Conservation (phyloP, 2,113 vertebrate genomes). For the Siphamia tubifer region DNA sequence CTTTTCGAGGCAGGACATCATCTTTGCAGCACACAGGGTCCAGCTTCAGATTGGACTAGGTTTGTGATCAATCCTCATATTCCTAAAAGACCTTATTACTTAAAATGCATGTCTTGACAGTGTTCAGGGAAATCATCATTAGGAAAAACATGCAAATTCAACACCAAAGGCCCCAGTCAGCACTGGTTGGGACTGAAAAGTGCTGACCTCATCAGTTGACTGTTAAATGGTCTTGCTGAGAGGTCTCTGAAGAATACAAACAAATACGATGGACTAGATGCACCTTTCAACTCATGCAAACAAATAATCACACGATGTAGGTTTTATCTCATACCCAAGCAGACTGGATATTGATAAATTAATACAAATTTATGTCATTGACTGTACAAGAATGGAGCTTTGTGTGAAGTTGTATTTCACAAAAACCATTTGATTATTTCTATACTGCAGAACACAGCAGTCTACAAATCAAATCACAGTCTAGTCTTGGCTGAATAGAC, state of each 20-base stretch:
- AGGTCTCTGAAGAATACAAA: constrained; percentile 2
- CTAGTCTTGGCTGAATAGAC: neutral
- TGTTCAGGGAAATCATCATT: neutral
- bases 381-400: neutral
- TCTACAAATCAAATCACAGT: neutral
- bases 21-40: too few species aligned
- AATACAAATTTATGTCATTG: neutral
- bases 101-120: neutral
- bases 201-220: neutral
- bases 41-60: neutral
- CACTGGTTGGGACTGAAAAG: neutral
- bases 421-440: neutral
- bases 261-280: constrained; percentile 16
- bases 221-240: neutral
- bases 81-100: neutral
- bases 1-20: too few species aligned
- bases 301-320: too few species aligned
- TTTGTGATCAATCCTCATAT: neutral
- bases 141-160: neutral
- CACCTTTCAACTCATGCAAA: constrained; percentile 10
- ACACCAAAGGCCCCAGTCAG: neutral
- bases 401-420: neutral
- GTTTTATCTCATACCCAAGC: neutral
- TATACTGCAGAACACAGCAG: neutral
- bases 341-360: neutral